Evolutionary conservation across 2,888 invertebrate species (phyloP).

Genomic region (Agriopis aurantiaria): DNA sequence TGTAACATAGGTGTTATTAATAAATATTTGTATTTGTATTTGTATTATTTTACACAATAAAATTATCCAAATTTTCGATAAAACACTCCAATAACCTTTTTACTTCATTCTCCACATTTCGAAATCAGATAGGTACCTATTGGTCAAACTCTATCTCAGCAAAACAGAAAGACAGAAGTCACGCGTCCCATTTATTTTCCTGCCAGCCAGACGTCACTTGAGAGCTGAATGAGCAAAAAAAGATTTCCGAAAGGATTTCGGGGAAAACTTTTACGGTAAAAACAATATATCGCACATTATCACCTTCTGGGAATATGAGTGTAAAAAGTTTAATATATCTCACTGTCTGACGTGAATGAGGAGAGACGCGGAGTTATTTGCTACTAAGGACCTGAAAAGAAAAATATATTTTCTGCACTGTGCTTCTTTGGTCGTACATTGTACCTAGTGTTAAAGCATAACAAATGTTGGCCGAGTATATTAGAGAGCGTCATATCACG

Average conservation of each 20-base stretch:
- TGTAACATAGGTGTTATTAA: no score
- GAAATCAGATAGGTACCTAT: constrained; percentile 4
- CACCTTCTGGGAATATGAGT: constrained; percentile 22
- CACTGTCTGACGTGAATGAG: constrained; percentile 9
- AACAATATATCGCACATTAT: constrained; percentile 23
- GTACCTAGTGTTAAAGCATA: no score
- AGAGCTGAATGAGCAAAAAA: constrained; percentile 13
- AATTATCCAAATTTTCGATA: no score
- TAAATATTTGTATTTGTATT: no score
- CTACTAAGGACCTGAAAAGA: not conserved
- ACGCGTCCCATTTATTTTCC: constrained; percentile 30
- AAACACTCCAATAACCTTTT: not conserved
- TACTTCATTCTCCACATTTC: not conserved
- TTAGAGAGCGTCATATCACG: no score
- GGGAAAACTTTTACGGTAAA: constrained; percentile 22
- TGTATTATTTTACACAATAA: no score
- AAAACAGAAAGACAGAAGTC: constrained; percentile 24
- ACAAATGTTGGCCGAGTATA: not conserved
- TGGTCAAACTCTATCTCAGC: constrained; percentile 17
- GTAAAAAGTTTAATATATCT: constrained; percentile 31
- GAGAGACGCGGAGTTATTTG: constrained; percentile 5
- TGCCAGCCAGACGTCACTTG: constrained; percentile 20
- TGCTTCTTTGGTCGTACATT: not conserved
- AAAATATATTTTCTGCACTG: not conserved
- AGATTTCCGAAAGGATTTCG: constrained; percentile 27